Evolutionary conservation across 2,888 invertebrate genomes (phyloP).

Genomic region (Phyllotreta striolata): DNA sequence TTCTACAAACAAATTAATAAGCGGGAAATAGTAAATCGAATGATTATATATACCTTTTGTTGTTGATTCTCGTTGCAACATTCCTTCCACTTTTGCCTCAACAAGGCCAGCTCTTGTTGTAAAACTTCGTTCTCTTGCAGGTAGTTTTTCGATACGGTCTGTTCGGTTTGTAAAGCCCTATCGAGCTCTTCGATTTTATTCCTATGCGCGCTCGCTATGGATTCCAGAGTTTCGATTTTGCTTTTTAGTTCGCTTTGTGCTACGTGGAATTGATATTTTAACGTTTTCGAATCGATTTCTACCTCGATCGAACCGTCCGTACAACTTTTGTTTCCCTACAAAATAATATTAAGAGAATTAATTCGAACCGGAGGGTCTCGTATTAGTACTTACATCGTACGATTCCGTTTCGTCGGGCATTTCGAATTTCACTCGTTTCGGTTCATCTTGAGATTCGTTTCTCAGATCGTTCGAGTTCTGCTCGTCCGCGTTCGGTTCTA

Average conservation of each 20-base stretch:
- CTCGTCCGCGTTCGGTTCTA: conserved; percentile 35
- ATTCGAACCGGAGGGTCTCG: not conserved
- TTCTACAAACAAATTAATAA: conserved; percentile 7
- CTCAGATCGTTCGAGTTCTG: conserved; percentile 32
- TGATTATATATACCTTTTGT: conserved; percentile 56
- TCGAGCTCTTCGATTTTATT: conserved; percentile 53
- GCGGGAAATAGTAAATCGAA: not conserved
- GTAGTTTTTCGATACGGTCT: conserved; percentile 47
- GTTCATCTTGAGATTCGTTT: conserved; percentile 36
- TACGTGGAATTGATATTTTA: conserved; percentile 59
- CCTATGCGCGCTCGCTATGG: conserved; percentile 51
- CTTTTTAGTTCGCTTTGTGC: conserved; percentile 56
- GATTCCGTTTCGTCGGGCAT: conserved; percentile 42
- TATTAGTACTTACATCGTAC: conserved; percentile 29
- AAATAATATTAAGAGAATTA: not conserved
- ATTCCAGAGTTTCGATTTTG: conserved; percentile 56
- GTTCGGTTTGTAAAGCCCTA: conserved; percentile 50
- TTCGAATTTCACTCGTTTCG: conserved; percentile 49
- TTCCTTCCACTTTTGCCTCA: conserved; percentile 62
- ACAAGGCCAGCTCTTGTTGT: conserved; percentile 52
- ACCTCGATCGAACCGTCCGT: conserved; percentile 39
- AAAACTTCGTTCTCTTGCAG: conserved; percentile 51
- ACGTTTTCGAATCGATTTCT: conserved; percentile 56
- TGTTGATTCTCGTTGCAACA: conserved; percentile 63
- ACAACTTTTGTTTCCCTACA: conserved; percentile 24